Conservation (phyloP, 2,797 vertebrate genomes). For the Leptatherina wallacei region DNA sequence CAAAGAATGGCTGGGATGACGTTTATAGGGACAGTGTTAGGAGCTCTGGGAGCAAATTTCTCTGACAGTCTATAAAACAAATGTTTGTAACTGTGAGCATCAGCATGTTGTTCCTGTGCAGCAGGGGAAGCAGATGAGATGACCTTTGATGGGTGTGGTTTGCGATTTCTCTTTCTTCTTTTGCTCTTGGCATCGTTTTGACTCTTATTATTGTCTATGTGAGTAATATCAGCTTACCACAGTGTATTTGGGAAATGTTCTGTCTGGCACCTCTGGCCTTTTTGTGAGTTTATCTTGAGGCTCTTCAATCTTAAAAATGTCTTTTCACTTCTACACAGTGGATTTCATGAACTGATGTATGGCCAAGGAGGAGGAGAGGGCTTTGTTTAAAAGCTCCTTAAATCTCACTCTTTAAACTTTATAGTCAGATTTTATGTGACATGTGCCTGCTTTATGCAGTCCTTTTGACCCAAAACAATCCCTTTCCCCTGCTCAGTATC, state of each 20-base stretch:
- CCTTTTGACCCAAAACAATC: background rate
- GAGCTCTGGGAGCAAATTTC: background rate
- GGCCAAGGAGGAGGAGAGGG: slow-evolving; percentile 17
- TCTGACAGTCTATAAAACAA: background rate
- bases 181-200: slow-evolving; percentile 18
- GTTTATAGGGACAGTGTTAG: too few relatives aligned
- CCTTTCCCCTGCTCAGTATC: background rate
- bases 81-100: background rate
- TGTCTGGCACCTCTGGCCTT: slow-evolving; percentile 7
- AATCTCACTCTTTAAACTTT: slow-evolving; percentile 35
- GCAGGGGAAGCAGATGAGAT: slow-evolving; percentile 13
- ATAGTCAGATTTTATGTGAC: slow-evolving; percentile 6
- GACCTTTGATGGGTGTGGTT: background rate
- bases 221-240: slow-evolving; percentile 28
- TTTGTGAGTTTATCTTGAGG: slow-evolving; percentile 21
- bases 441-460: background rate
- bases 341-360: slow-evolving; percentile 34
- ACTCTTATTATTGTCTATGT: slow-evolving; percentile 44
- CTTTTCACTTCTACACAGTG: slow-evolving; percentile 6
- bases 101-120: background rate
- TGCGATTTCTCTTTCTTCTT: slow-evolving; percentile 3
- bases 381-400: slow-evolving; percentile 51
- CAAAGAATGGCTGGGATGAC: too few relatives aligned
- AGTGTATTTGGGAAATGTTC: slow-evolving; percentile 19
- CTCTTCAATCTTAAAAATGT: slow-evolving; percentile 34